A percentile compares a stretch with the other conserved stretches of the same genome.
These are phyloP conservation scores for Oreochromis niloticus DNA, from an alignment of 2,113 vertebrate genomes.

Conservation along the genomic window DNA sequence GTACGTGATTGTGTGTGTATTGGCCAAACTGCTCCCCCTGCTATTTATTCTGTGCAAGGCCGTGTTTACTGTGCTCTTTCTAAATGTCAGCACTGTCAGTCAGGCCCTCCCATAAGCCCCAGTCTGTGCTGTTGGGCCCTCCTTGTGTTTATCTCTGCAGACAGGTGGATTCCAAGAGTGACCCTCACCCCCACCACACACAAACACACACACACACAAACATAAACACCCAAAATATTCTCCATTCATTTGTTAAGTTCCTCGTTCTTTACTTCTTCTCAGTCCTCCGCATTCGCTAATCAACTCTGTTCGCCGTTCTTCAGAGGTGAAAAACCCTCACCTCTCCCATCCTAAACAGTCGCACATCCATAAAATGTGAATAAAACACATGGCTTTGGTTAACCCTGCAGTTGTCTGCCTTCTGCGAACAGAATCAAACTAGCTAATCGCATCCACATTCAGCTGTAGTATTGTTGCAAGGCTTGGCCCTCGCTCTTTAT, in stretches of 20 bases:
- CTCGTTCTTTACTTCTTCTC: background rate
- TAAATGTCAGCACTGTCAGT: constrained; percentile 75
- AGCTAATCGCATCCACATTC: background rate
- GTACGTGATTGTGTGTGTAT: constrained; percentile 3
- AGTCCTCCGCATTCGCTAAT: background rate
- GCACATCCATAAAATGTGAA: background rate
- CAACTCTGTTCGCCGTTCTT: background rate
- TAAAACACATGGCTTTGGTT: background rate
- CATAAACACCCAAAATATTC: background rate
- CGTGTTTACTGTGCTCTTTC: constrained; percentile 69
- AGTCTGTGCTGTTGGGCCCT: constrained; percentile 41
- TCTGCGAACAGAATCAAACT: background rate
- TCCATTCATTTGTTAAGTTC: constrained; percentile 6
- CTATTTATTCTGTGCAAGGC: constrained; percentile 62
- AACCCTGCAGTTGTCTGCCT: background rate
- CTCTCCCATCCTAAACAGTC: background rate
- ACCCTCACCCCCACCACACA: background rate
- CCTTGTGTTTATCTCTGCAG: constrained; percentile 62
- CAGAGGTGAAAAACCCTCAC: background rate
- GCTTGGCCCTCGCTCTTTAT: background rate
- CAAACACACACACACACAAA: background rate
- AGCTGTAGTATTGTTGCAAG: background rate
- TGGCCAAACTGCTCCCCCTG: constrained; percentile 6
- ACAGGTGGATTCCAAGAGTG: constrained; percentile 47
- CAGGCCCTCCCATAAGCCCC: constrained; percentile 49